phyloP scores from a whole-genome alignment of 2,113 vertebrate species.

The Phylloscopus trochiloides region DNA sequence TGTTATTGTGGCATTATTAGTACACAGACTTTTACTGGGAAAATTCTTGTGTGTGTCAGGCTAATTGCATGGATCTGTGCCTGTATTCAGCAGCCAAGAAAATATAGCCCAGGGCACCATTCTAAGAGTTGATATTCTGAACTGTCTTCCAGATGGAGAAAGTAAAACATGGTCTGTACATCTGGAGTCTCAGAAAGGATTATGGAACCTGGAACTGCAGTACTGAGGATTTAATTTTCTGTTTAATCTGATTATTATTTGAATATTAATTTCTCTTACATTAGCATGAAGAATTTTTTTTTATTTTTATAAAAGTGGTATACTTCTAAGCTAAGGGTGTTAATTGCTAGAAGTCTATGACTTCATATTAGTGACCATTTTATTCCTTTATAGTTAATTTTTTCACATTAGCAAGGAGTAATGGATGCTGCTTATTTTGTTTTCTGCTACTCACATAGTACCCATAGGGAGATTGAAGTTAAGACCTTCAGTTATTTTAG shows the following conservation, averaged over 20 bases:
- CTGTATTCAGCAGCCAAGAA: background rate
- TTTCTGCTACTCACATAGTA: background rate
- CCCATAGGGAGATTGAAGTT: accelerated
- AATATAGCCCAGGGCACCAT: background rate
- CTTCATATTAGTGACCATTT: background rate
- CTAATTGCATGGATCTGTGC: background rate
- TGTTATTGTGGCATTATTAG: background rate
- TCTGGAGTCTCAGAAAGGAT: background rate
- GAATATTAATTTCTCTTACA: background rate
- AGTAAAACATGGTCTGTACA: background rate
- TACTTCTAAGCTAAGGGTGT: background rate
- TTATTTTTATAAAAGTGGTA: background rate
- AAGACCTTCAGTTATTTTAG: background rate
- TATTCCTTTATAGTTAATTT: background rate
- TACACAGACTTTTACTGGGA: background rate
- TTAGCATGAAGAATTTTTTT: background rate
- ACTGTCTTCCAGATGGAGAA: background rate
- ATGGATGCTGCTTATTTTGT: background rate
- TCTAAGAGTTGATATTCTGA: background rate
- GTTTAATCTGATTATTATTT: background rate
- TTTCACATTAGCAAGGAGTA: background rate
- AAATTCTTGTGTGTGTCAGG: background rate
- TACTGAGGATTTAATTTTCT: background rate
- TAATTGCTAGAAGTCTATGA: background rate
- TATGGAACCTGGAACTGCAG: background rate